phyloP scores from a whole-genome alignment of 2,888 invertebrate genomes.

The Neoitamus cyanurus region DNA sequence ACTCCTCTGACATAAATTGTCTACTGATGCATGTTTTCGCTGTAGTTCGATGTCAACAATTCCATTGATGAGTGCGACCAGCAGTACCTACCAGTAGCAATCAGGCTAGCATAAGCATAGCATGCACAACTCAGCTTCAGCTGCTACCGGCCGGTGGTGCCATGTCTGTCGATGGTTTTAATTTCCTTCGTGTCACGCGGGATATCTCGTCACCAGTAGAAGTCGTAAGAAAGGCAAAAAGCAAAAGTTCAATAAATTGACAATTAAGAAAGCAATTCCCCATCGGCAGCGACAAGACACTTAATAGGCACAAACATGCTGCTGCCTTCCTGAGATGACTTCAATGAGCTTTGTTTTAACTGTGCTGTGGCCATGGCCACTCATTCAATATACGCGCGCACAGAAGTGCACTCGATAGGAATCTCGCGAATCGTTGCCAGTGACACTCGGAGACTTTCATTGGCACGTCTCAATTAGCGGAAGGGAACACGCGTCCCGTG shows the following conservation, averaged over 20 bases:
- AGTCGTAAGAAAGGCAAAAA: not conserved
- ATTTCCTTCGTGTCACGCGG: not conserved
- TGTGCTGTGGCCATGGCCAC: not conserved
- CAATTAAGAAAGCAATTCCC: constrained; percentile 16
- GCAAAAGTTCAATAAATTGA: constrained; percentile 11
- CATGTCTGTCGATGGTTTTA: not conserved
- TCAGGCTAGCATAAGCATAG: not conserved
- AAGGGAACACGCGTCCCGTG: constrained; percentile 14
- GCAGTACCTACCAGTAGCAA: not conserved
- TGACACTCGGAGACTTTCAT: constrained; percentile 3
- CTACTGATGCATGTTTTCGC: constrained; percentile 13
- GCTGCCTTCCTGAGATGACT: not conserved
- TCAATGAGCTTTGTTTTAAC: not conserved
- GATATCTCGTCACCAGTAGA: not conserved
- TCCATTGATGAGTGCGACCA: not conserved
- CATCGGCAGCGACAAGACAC: not conserved
- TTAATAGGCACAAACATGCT: not conserved
- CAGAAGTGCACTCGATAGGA: not conserved
- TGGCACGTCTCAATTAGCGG: constrained; percentile 26
- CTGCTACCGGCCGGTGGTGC: not conserved
- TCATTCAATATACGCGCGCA: not conserved
- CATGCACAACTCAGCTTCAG: not conserved
- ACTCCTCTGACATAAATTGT: constrained; percentile 26
- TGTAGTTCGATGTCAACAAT: constrained; percentile 27
- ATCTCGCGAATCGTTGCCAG: not conserved